A percentile compares a stretch with the other conserved stretches of the same genome.
phyloP scores from a whole-genome alignment of 2,113 vertebrate genomes.

The Dinomys branickii region DNA sequence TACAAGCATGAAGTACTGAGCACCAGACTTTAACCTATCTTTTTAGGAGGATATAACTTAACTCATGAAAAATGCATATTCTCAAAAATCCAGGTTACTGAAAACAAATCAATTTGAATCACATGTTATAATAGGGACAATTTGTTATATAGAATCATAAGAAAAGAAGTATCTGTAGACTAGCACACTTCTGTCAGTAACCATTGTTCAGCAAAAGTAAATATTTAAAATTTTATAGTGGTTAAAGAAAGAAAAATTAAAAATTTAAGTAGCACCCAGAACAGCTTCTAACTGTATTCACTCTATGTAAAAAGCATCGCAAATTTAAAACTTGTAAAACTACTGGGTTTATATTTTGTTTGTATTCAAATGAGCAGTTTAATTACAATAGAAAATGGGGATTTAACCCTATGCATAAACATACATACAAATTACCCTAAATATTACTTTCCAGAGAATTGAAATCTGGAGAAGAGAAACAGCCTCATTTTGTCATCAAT shows the following conservation, averaged over 20 bases:
- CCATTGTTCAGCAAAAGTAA: slow-evolving; percentile 7
- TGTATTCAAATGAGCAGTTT: slow-evolving; percentile 46
- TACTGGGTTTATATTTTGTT: neutral
- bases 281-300: slow-evolving; percentile 8
- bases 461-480: slow-evolving; percentile 78
- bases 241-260: slow-evolving; percentile 53
- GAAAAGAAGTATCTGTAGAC: neutral
- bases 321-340: neutral
- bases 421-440: slow-evolving; percentile 75
- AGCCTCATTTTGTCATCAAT: slow-evolving; percentile 77
- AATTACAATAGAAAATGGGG: slow-evolving; percentile 58
- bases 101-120: slow-evolving; percentile 46
- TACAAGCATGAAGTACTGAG: neutral
- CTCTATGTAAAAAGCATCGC: slow-evolving; percentile 20
- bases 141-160: slow-evolving; percentile 22
- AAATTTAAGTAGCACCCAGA: neutral
- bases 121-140: neutral
- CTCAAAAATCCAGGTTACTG: slow-evolving; percentile 22
- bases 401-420: slow-evolving; percentile 42
- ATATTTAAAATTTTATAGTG: slow-evolving; percentile 21
- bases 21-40: neutral
- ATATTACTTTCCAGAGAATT: slow-evolving; percentile 78
- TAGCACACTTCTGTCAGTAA: slow-evolving; percentile 20
- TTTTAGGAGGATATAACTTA: neutral
- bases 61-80: neutral